phyloP scores from a whole-genome alignment of 2,888 invertebrate genomes.

The Platycheirus rosarum region DNA sequence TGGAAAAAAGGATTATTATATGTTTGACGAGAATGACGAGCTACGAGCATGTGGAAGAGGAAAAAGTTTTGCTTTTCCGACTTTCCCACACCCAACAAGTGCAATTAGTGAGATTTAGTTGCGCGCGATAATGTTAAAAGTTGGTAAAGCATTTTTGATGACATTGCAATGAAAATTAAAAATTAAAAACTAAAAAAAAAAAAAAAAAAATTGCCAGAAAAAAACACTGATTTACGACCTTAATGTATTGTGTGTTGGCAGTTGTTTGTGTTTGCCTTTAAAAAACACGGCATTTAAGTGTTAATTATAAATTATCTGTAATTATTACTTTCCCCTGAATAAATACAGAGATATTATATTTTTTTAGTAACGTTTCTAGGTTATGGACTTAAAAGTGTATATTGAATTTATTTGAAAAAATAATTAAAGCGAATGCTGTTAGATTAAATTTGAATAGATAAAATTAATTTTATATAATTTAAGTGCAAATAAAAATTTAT shows the following conservation, averaged over 20 bases:
- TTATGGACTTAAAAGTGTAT: no score
- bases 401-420: no score
- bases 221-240: background rate
- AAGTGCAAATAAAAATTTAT: no score
- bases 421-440: no score
- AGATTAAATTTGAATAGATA: background rate
- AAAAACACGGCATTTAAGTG: conserved; percentile 14
- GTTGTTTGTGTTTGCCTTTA: background rate
- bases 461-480: no score
- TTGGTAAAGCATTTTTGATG: conserved; percentile 32
- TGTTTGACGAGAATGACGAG: conserved; percentile 7
- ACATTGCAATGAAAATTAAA: conserved; percentile 11
- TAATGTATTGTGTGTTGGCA: conserved; percentile 11
- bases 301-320: conserved; percentile 21
- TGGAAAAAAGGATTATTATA: conserved; percentile 23
- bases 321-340: conserved; percentile 1
- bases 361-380: background rate
- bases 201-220: background rate
- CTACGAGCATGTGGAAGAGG: background rate
- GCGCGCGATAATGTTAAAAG: conserved; percentile 17
- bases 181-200: background rate
- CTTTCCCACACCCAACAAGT: conserved; percentile 49
- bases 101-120: conserved; percentile 62
- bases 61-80: conserved; percentile 44
- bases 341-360: no score